Base-by-base conservation (phyloP, 1,140 invertebrate species). In the Aethina tumida region DNA sequence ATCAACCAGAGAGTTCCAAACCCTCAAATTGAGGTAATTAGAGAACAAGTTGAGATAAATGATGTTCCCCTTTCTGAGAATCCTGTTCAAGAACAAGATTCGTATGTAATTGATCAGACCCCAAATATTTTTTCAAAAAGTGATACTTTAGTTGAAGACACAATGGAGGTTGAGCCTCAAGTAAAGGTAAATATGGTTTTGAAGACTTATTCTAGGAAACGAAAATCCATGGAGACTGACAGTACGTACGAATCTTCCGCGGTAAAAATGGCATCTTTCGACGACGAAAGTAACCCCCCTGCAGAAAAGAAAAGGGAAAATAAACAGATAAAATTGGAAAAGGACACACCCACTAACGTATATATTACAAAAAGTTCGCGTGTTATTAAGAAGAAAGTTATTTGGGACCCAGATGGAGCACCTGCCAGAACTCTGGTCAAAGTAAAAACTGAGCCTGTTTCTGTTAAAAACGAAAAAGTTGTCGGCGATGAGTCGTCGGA, bases 371-470 rank as follows among this genome's bases (percentile, higher is more conserved):
- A 66, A 48, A 63, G 66, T 17, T 68, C 68, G 14, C 64, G 75
- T 42, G 63, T 79, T 19, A 77, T 79, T 8, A 79, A 77, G 52
- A 72, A 69, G 31, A 78, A 77, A 60, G 69, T 77, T 9, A 78
- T 77, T 41, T 79, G 74, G 71, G 76, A 79, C 61, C 76, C 76
- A 2, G 74, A 76, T 57, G 75, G 71, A 47, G 68, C 69, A 7
- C 17, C 29, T 14, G 20, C 43, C 3, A 26, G 39, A 6, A 29
- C 8, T 29, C 6, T 13, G 7, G 27, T 29, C 27, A 13, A 29
- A 13, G 7, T 5, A n/a, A 10, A 5, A 9, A 14, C 13, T 9
- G 30, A 38, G 21, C 4, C 20, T 13, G 5, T 13, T 10, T 3
- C 34, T 9, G 8, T 8, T 30, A 45, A 35, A 34, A 21, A 10